These are phyloP conservation scores for Drosophila chauvacae DNA, from an alignment of 1,140 invertebrate species.

Conservation along the genomic window DNA sequence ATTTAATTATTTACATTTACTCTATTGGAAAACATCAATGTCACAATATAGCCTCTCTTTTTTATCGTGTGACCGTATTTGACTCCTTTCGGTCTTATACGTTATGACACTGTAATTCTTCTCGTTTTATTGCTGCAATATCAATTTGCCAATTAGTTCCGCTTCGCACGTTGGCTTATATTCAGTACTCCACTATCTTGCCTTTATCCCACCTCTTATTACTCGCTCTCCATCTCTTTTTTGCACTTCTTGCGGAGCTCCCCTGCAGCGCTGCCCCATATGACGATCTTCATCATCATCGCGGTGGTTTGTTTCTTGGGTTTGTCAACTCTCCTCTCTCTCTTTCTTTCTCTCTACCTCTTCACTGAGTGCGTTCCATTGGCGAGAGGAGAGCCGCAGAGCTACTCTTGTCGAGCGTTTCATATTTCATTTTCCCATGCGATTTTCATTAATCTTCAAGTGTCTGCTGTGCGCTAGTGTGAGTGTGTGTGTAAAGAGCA, in stretches of 20 bases:
- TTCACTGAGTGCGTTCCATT: constrained; percentile 17
- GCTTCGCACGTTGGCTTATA: constrained; percentile 47
- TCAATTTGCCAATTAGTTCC: constrained; percentile 57
- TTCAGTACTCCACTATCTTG: constrained; percentile 4
- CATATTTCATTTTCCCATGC: constrained; percentile 76
- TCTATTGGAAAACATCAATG: background rate
- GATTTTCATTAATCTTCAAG: constrained; percentile 71
- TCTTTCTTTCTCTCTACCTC: constrained; percentile 3
- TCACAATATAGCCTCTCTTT: background rate
- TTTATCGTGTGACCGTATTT: background rate
- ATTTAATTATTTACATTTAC: background rate
- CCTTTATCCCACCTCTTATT: constrained; percentile 8
- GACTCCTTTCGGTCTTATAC: no score
- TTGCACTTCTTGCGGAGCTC: constrained; percentile 18
- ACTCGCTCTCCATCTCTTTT: constrained; percentile 6
- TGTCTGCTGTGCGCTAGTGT: constrained; percentile 18
- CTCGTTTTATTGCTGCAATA: constrained; percentile 43
- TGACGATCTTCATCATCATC: constrained; percentile 37
- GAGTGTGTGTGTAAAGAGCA: constrained; percentile 30
- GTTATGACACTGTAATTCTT: constrained; percentile 2
- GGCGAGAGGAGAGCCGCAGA: constrained; percentile 8
- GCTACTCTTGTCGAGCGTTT: constrained; percentile 53
- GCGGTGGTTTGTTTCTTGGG: constrained; percentile 44
- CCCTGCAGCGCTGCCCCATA: constrained; percentile 47
- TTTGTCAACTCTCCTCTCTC: constrained; percentile 36